phyloP scores from a whole-genome alignment of 2,113 vertebrate genomes.

The Lathamus discolor region DNA sequence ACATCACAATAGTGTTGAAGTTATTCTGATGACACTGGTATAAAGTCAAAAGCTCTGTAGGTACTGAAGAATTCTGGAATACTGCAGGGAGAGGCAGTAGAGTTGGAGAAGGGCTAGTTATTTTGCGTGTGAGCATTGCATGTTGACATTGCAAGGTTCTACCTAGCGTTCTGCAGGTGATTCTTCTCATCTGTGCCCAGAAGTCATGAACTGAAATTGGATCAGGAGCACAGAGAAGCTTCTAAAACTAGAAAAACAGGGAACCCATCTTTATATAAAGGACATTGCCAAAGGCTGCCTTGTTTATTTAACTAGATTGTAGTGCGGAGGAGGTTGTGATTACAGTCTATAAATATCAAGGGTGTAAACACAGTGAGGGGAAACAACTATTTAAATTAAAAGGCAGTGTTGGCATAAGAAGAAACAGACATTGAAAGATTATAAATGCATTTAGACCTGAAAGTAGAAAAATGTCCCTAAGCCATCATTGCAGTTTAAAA shows the following conservation, averaged over 20 bases:
- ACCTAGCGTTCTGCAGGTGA: rapidly evolving
- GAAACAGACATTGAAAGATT: not conserved
- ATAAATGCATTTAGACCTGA: not conserved
- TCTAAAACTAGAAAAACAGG: not conserved
- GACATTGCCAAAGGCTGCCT: not conserved
- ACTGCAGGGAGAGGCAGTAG: not conserved
- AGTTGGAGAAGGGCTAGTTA: not conserved
- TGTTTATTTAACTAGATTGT: conserved; percentile 15
- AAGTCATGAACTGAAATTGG: not conserved
- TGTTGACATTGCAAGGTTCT: not conserved
- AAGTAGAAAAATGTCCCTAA: not conserved
- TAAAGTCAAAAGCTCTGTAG: not conserved
- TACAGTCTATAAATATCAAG: not conserved
- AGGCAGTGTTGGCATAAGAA: not conserved
- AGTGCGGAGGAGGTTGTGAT: not conserved
- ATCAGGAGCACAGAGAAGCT: not conserved
- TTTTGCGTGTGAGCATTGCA: not conserved
- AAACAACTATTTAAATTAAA: conserved; percentile 35
- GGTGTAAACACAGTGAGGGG: not conserved
- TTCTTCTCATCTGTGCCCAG: not conserved
- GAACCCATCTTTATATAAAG: not conserved
- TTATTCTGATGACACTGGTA: not conserved
- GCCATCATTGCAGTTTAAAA: not conserved
- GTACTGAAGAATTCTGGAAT: not conserved
- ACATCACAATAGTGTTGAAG: not conserved